These are phyloP conservation scores for Ophiodon elongatus DNA, from an alignment of 2,113 vertebrate genomes.

Conservation along the genomic window DNA sequence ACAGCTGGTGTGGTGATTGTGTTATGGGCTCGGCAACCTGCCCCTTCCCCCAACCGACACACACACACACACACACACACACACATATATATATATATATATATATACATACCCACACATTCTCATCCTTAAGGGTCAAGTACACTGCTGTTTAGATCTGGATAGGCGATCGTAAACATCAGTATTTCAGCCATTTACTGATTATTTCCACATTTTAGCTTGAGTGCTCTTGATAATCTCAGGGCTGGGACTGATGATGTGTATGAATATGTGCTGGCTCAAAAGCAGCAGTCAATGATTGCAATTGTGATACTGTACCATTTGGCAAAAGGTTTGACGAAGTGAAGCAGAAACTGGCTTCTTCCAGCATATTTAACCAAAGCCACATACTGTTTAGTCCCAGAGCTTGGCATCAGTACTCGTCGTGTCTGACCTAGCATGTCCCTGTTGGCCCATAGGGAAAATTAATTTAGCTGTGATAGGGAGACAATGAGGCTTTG, in stretches of 20 bases:
- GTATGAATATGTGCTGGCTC: neutral
- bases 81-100: neutral
- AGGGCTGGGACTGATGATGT: neutral
- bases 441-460: neutral
- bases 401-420: neutral
- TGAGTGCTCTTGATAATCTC: constrained; percentile 31
- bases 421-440: no score
- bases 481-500: neutral
- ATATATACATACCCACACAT: constrained; percentile 2
- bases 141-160: constrained; percentile 15
- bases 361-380: neutral
- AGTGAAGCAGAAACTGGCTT: neutral
- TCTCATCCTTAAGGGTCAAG: constrained; percentile 12
- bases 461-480: neutral
- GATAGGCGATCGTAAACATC: constrained; percentile 24
- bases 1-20: constrained; percentile 50
- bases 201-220: constrained; percentile 40
- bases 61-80: constrained; percentile 13
- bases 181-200: constrained; percentile 43
- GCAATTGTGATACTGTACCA: neutral
- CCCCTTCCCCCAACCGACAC: constrained; percentile 9
- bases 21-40: constrained; percentile 26
- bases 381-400: neutral
- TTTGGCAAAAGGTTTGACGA: neutral
- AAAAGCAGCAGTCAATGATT: neutral